phyloP scores from a whole-genome alignment of 2,113 vertebrate genomes.

The Sander lucioperca region DNA sequence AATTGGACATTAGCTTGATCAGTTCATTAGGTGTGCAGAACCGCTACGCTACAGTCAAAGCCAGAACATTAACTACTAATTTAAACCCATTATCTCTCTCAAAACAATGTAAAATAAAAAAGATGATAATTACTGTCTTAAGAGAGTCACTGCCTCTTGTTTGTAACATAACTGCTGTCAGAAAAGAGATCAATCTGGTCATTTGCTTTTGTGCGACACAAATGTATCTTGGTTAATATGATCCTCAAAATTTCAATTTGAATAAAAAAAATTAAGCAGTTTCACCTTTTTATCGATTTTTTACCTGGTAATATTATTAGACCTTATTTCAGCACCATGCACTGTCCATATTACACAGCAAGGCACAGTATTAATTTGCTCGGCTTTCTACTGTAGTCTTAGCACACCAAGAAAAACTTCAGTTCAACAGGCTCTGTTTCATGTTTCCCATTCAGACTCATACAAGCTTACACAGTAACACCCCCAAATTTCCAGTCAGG shows the following conservation, averaged over 20 bases:
- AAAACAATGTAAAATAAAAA: not conserved
- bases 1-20: too few species aligned
- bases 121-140: not conserved
- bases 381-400: not conserved
- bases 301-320: not conserved
- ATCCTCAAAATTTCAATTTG: not conserved
- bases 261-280: too few species aligned
- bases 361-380: not conserved
- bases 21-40: too few species aligned
- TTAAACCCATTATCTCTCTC: not conserved
- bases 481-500: not conserved
- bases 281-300: not conserved
- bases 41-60: too few species aligned
- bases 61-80: not conserved
- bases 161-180: not conserved
- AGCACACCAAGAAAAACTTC: not conserved
- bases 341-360: not conserved
- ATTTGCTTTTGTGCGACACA: not conserved
- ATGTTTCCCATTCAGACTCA: slow-evolving; percentile 20
- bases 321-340: not conserved
- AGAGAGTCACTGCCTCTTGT: not conserved
- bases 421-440: not conserved
- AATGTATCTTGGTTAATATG: not conserved
- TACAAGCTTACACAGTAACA: not conserved
- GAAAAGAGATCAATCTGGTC: not conserved